These are phyloP conservation scores for Eumerus sabulonum DNA, from an alignment of 2,888 invertebrate genomes.

Conservation along the genomic window DNA sequence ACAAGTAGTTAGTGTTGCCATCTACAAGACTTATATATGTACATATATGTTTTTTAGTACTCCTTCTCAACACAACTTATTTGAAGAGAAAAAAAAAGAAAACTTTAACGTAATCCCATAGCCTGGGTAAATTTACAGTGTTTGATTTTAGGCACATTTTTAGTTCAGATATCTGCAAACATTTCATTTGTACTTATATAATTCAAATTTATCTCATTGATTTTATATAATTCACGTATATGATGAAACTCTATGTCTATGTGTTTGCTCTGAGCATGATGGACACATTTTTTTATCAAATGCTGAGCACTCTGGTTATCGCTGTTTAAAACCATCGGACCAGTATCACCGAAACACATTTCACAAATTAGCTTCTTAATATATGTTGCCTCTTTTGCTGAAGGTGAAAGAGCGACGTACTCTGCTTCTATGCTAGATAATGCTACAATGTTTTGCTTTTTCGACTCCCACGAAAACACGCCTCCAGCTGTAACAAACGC, in stretches of 20 bases:
- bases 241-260: constrained; percentile 49
- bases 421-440: constrained; percentile 61
- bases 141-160: constrained; percentile 1
- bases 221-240: constrained; percentile 9
- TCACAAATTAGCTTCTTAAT: constrained; percentile 11
- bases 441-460: constrained; percentile 51
- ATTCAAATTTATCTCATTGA: constrained; percentile 15
- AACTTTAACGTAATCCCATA: constrained; percentile 20
- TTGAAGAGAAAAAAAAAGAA: neutral
- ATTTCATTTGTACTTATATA: constrained; percentile 18
- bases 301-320: constrained; percentile 1
- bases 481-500: constrained; percentile 14
- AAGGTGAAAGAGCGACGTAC: constrained; percentile 48
- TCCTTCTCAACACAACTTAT: constrained; percentile 3
- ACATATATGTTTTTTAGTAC: constrained; percentile 6
- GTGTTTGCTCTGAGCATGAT: constrained; percentile 62
- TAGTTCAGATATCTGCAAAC: constrained; percentile 21
- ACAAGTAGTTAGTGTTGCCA: constrained; percentile 12
- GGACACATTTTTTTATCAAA: neutral
- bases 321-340: neutral
- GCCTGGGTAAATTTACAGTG: constrained; percentile 14
- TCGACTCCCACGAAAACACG: constrained; percentile 42
- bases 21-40: neutral
- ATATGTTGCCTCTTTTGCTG: constrained; percentile 52
- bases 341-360: neutral